phyloP scores from a whole-genome alignment of 2,888 invertebrate species.

The Colostygia pectinataria region DNA sequence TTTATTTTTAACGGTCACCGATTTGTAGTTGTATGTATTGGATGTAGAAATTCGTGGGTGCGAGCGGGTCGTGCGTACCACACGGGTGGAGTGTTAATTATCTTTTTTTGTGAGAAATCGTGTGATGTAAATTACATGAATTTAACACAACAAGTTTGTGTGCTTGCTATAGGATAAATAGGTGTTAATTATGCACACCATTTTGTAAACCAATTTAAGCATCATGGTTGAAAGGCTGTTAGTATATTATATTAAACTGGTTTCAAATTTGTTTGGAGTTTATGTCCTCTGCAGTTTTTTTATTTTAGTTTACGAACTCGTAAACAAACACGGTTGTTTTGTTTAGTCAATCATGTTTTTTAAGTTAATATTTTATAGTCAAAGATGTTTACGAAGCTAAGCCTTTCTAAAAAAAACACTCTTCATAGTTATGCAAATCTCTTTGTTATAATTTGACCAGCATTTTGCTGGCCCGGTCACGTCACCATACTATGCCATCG shows the following conservation, averaged over 20 bases:
- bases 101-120: slow-evolving; percentile 35
- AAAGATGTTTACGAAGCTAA: too few species aligned
- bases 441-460: slow-evolving; percentile 12
- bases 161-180: slow-evolving; percentile 23
- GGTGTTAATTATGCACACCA: slow-evolving; percentile 20
- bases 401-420: too few species aligned
- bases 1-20: slow-evolving; percentile 81
- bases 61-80: slow-evolving; percentile 45
- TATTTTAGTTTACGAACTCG: too few species aligned
- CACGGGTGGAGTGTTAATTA: slow-evolving; percentile 49
- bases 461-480: slow-evolving; percentile 41
- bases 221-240: background rate
- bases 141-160: slow-evolving; percentile 32
- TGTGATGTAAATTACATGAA: slow-evolving; percentile 37
- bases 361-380: too few species aligned
- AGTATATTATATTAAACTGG: slow-evolving; percentile 5
- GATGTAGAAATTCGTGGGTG: slow-evolving; percentile 43
- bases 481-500: slow-evolving; percentile 64
- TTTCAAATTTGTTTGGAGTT: slow-evolving; percentile 1
- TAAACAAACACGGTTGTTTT: too few species aligned
- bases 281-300: background rate
- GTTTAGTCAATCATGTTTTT: too few species aligned
- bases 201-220: slow-evolving; percentile 10
- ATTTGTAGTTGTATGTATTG: slow-evolving; percentile 64
- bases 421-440: too few species aligned